Conservation (phyloP, 92 coral and sea anemone genomes). For the Galaxea fascicularis region DNA sequence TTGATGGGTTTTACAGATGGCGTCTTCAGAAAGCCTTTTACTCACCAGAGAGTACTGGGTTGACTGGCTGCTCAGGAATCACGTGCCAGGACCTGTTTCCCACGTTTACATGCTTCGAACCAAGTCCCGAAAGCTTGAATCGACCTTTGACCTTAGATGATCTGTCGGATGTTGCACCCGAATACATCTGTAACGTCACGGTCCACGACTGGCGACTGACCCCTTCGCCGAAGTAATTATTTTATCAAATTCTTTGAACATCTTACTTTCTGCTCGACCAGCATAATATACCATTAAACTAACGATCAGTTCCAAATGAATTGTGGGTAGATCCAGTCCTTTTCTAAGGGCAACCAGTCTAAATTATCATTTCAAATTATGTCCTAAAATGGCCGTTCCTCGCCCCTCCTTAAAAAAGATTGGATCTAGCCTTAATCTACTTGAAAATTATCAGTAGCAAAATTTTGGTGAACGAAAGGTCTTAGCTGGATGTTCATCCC, state of each 20-base stretch:
- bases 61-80: conserved; percentile 65
- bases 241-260: not conserved
- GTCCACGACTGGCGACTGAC: conserved; percentile 76
- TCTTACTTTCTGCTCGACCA: not conserved
- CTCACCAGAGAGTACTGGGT: conserved; percentile 75
- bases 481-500: too few species aligned
- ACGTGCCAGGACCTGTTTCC: conserved; percentile 70
- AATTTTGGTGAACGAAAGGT: too few species aligned
- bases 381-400: too few species aligned
- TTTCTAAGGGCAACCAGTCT: too few species aligned
- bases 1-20: conserved; percentile 49
- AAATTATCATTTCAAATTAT: too few species aligned
- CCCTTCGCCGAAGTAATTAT: conserved; percentile 11
- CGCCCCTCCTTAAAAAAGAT: too few species aligned
- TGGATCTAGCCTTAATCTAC: too few species aligned
- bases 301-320: too few species aligned
- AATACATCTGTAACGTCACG: conserved; percentile 83
- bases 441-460: too few species aligned
- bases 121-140: conserved; percentile 46
- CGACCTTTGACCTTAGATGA: conserved; percentile 77
- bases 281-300: too few species aligned
- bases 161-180: conserved; percentile 74
- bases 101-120: conserved; percentile 37
- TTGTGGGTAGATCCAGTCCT: too few species aligned
- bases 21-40: conserved; percentile 80